Conservation (phyloP, 1,140 invertebrate species). For the Drosophila oshimai region DNA sequence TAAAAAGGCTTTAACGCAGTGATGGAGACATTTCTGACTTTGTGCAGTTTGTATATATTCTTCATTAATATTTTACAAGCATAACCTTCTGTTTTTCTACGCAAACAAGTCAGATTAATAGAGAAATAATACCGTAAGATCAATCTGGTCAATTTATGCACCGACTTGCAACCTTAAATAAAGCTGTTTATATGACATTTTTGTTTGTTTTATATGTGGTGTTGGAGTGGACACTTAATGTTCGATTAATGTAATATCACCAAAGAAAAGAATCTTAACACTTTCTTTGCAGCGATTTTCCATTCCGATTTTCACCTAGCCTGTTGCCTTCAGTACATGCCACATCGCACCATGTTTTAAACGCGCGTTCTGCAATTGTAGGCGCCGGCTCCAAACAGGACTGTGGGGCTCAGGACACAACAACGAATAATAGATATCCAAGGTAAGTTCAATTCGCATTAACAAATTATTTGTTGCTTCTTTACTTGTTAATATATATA, state of each 20-base stretch:
- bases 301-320: constrained; percentile 92
- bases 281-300: constrained; percentile 87
- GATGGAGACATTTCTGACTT: too few relatives aligned
- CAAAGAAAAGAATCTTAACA: constrained; percentile 1
- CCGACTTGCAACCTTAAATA: neutral
- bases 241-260: neutral
- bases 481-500: too few relatives aligned
- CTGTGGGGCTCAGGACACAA: constrained; percentile 84
- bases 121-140: too few relatives aligned
- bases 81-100: too few relatives aligned
- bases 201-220: too few relatives aligned
- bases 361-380: constrained; percentile 89
- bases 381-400: constrained; percentile 91
- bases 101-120: too few relatives aligned
- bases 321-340: constrained; percentile 89
- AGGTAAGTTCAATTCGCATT: constrained; percentile 66
- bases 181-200: neutral
- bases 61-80: too few relatives aligned
- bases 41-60: too few relatives aligned
- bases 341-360: constrained; percentile 85
- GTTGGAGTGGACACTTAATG: neutral
- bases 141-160: neutral
- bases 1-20: too few relatives aligned
- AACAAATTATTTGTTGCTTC: too few relatives aligned
- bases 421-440: constrained; percentile 87